Evolutionary conservation across 1,140 invertebrate species (phyloP).

Genomic region (Drosophila chauvacae): DNA sequence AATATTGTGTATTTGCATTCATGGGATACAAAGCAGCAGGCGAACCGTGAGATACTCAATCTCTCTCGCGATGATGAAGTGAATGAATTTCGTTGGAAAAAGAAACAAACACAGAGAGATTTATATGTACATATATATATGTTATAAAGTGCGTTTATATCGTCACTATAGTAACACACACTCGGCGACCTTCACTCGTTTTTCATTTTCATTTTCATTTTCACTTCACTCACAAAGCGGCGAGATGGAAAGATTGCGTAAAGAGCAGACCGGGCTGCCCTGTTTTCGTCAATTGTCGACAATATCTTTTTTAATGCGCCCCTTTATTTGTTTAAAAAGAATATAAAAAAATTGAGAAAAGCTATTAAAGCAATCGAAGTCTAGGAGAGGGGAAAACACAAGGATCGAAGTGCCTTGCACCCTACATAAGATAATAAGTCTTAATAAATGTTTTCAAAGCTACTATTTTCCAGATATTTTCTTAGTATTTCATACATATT

Average conservation of each 20-base stretch:
- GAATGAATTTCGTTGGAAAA: constrained; percentile 13
- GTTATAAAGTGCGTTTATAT: constrained; percentile 49
- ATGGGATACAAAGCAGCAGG: constrained; percentile 32
- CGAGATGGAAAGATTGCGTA: constrained; percentile 60
- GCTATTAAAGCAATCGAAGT: constrained; percentile 9
- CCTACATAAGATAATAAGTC: neutral
- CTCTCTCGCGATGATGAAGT: constrained; percentile 3
- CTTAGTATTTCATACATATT: no score
- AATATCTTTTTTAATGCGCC: constrained; percentile 74
- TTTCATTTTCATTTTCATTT: constrained; percentile 56
- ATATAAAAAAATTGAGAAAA: constrained; percentile 24
- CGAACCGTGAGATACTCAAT: constrained; percentile 14
- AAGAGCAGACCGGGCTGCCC: constrained; percentile 55
- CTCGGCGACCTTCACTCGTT: constrained; percentile 60
- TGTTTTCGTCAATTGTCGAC: constrained; percentile 81
- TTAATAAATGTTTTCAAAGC: neutral
- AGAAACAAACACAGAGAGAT: neutral
- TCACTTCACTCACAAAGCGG: constrained; percentile 35
- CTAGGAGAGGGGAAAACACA: neutral
- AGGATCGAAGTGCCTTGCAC: neutral
- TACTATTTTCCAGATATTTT: neutral
- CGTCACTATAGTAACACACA: constrained; percentile 41
- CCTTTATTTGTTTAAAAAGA: constrained; percentile 70
- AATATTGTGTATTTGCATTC: constrained; percentile 39
- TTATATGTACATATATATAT: neutral